Conservation (phyloP, 2,888 invertebrate species). For the Cheilosia soror region DNA sequence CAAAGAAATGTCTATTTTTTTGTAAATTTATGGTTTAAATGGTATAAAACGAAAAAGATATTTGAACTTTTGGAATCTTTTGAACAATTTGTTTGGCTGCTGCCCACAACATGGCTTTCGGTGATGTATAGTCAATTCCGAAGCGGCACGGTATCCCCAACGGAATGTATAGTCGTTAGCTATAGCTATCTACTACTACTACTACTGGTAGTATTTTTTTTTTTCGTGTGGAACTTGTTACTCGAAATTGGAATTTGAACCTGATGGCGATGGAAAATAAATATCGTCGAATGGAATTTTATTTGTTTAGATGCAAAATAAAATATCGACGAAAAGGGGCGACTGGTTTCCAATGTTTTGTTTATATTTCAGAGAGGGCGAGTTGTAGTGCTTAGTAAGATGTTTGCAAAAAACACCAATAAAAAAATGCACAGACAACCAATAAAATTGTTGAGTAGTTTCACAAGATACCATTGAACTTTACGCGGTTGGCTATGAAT, state of each 20-base stretch:
- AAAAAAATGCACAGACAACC: no score
- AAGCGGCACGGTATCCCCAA: constrained; percentile 41
- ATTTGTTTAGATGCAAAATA: constrained; percentile 32
- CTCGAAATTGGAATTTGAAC: constrained; percentile 63
- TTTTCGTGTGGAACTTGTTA: constrained; percentile 51
- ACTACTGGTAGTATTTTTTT: neutral
- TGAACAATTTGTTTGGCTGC: constrained; percentile 16
- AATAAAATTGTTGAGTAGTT: no score
- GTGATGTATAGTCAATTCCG: constrained; percentile 29
- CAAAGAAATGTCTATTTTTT: constrained; percentile 32
- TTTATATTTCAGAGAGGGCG: neutral
- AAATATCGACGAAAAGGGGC: neutral
- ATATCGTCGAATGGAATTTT: constrained; percentile 23
- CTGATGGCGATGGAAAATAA: constrained; percentile 61
- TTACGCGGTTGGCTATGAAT: no score
- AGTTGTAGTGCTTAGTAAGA: neutral
- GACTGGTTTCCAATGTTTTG: neutral
- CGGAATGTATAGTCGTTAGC: constrained; percentile 40
- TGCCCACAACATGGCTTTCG: neutral
- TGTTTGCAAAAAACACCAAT: neutral
- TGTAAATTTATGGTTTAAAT: constrained; percentile 8
- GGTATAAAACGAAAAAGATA: neutral
- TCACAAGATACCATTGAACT: no score
- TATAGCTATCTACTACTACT: no score
- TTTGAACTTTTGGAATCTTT: constrained; percentile 27